A percentile compares a stretch with the other conserved stretches of the same genome.
phyloP scores from a whole-genome alignment of 2,888 invertebrate species.

The Anagyrus pseudococci region DNA sequence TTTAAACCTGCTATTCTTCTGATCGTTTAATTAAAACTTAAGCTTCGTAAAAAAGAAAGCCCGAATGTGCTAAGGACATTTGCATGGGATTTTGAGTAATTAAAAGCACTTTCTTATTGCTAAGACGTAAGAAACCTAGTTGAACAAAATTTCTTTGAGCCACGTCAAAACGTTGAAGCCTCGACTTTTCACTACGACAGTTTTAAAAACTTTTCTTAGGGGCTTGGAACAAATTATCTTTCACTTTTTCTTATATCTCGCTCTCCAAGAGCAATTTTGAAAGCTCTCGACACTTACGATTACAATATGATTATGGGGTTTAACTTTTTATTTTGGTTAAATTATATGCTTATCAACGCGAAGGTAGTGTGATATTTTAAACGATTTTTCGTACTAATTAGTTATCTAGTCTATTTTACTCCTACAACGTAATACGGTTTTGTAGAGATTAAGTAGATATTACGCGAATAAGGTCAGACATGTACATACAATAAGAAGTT shows the following conservation, averaged over 20 bases:
- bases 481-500: too few relatives aligned
- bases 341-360: too few relatives aligned
- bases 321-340: too few relatives aligned
- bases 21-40: slow-evolving; percentile 27
- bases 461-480: too few relatives aligned
- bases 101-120: slow-evolving; percentile 29
- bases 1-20: not conserved
- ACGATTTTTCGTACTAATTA: too few relatives aligned
- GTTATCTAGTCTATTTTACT: too few relatives aligned
- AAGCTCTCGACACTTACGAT: too few relatives aligned
- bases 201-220: slow-evolving; percentile 19
- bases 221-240: slow-evolving; percentile 26
- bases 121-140: slow-evolving; percentile 2
- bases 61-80: not conserved
- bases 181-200: slow-evolving; percentile 14
- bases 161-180: slow-evolving; percentile 7
- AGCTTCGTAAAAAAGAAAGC: slow-evolving; percentile 7
- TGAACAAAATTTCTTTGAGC: slow-evolving; percentile 28
- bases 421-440: too few relatives aligned
- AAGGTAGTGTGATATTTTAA: too few relatives aligned
- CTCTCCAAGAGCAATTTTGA: too few relatives aligned
- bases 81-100: slow-evolving; percentile 26
- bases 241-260: slow-evolving; percentile 9
- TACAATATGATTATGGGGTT: too few relatives aligned
- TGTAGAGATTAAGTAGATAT: too few relatives aligned